Evolutionary conservation across 2,888 invertebrate species (phyloP), one percentile per base, ranked within the genome.

Genomic region (Panzeria rudis): DNA sequence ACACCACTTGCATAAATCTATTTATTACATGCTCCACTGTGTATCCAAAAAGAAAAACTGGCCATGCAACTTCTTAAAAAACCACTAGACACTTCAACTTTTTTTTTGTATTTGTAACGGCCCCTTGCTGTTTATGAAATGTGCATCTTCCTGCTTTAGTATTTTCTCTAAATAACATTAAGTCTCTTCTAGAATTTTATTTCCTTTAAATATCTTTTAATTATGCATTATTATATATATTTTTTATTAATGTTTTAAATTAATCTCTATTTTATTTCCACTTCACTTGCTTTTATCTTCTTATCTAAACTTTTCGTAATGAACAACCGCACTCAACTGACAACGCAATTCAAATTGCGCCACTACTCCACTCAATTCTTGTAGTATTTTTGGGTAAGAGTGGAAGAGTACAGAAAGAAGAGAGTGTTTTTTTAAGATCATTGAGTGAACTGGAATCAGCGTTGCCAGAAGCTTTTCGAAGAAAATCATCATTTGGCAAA

Each of bases 291-390:
- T 50, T 23, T 25, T 25, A 44, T 17, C 23, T 41, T 41, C 41
- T 11, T 44, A 64, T 17, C 29, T 6, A 47, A 82, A 82, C 82
- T 44, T 78, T 9, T 75, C 71, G 52, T 72, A 52, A n/a, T 68
- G 66, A 77, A 71, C 61, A 66, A 82, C 82, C 85, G 82, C 82
- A 84, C 82, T 82, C 82, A 85, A 85, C 85, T 85, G 69, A 82
- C 68, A 85, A 82, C 56, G 41, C 68, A 78, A 59, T 82, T 59
- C 72, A 68, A 78, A 82, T 82, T 85, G 73, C 82, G 73, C 41
- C 73, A 78, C 32, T 50, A 78, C 62, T 78, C 75, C 78, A 82
- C 85, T 85, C 78, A 82, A 75, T 71, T n/a, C 7, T 32, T 66
- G 15, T 23, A 54, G 41, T 15, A 41, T 15, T 15, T 73, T 25